Evolutionary conservation across 2,113 vertebrate genomes (phyloP).

Genomic region (Dendrocopos noguchii): DNA sequence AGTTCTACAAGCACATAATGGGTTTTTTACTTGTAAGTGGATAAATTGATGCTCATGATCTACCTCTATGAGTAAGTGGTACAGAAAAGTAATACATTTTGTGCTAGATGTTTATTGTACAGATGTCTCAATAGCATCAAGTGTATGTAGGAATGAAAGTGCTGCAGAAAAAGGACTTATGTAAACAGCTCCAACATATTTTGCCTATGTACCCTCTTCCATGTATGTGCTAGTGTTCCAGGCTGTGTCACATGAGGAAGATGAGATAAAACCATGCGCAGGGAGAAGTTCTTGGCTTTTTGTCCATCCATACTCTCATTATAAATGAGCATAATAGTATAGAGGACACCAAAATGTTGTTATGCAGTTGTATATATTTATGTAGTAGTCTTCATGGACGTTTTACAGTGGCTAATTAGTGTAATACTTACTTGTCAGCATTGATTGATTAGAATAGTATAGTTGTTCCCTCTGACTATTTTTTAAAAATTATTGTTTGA

Average conservation of each 20-base stretch:
- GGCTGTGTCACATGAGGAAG: not conserved
- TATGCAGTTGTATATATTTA: not conserved
- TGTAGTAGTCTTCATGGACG: not conserved
- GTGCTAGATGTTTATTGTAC: not conserved
- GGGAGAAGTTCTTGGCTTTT: not conserved
- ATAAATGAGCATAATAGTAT: not conserved
- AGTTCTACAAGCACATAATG: not conserved
- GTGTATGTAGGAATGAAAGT: not conserved
- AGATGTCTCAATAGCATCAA: not conserved
- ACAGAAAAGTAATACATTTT: not conserved
- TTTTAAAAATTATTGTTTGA: not conserved
- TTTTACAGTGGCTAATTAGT: not conserved
- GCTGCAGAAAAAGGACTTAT: not conserved
- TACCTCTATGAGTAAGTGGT: not conserved
- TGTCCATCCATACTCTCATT: not conserved
- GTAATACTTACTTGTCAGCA: not conserved
- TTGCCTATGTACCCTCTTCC: not conserved
- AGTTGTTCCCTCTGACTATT: not conserved
- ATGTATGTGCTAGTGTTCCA: accelerated
- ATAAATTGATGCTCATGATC: not conserved
- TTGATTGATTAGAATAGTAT: not conserved
- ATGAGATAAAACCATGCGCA: not conserved
- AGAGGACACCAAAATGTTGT: not conserved
- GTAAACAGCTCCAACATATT: not conserved
- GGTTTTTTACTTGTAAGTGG: not conserved